Percentiles rank a stretch among this genome's conserved stretches.
Evolutionary conservation across 92 coral and sea anemone species (phyloP).

Genomic region (Epizoanthus ramosus): DNA sequence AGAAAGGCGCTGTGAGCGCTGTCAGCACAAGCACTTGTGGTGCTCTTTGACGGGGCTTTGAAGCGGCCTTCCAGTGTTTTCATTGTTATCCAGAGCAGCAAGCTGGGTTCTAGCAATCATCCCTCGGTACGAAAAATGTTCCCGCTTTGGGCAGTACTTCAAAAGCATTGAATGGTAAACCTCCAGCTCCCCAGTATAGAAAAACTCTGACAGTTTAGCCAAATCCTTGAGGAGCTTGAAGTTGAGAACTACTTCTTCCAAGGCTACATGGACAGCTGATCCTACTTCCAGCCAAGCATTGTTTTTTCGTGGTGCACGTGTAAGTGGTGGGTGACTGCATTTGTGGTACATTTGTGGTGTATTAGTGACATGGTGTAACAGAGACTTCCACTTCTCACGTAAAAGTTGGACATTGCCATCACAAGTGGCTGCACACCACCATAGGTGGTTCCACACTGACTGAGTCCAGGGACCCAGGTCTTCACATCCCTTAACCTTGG

Average conservation of each 20-base stretch:
- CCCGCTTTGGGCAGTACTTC: constrained; percentile 7
- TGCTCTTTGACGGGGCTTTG: constrained; percentile 43
- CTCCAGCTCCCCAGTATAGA: not conserved
- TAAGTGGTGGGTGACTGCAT: too few relatives aligned
- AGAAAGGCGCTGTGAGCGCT: constrained; percentile 64
- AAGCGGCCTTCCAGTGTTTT: constrained; percentile 38
- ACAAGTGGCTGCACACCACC: constrained; percentile 17
- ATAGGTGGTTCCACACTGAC: constrained; percentile 60
- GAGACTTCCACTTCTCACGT: constrained; percentile 56
- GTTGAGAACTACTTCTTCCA: too few relatives aligned
- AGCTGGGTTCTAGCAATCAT: too few relatives aligned
- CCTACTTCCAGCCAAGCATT: too few relatives aligned
- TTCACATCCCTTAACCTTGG: constrained; percentile 50
- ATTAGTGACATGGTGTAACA: constrained; percentile 40
- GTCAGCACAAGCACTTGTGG: constrained; percentile 46
- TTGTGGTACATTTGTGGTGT: too few relatives aligned
- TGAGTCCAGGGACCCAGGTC: constrained; percentile 60
- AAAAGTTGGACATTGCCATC: constrained; percentile 46
- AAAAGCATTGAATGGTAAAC: constrained; percentile 11
- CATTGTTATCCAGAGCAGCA: too few relatives aligned
- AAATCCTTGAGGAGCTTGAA: too few relatives aligned
- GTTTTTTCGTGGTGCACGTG: too few relatives aligned
- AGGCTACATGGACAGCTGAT: too few relatives aligned
- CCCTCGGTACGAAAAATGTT: not conserved
- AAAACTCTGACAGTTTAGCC: not conserved